Evolutionary conservation across 2,888 invertebrate genomes (phyloP).

Genomic region (Heteromyza rotundicornis): DNA sequence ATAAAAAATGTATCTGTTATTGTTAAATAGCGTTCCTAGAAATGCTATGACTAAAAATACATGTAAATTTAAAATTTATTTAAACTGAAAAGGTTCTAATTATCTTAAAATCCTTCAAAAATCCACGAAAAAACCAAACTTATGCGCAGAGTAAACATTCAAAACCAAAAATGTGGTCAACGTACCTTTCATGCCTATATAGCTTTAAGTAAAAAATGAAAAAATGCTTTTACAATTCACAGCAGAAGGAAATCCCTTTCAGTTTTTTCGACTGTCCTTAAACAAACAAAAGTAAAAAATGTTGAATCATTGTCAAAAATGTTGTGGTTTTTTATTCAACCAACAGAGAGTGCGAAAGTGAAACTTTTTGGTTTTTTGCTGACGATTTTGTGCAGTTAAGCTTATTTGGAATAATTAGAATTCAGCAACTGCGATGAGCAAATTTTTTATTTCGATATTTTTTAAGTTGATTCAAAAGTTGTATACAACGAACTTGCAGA

Average conservation of each 20-base stretch:
- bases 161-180: slow-evolving; percentile 14
- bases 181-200: too few species aligned
- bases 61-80: too few species aligned
- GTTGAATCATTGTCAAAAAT: too few species aligned
- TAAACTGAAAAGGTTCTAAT: too few species aligned
- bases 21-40: too few species aligned
- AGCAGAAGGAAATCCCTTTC: neutral
- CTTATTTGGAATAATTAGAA: slow-evolving; percentile 26
- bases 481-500: neutral
- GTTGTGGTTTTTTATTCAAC: too few species aligned
- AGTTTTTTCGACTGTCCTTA: too few species aligned
- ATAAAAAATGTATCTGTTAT: too few species aligned
- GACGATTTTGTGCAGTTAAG: slow-evolving; percentile 14
- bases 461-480: neutral
- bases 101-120: too few species aligned
- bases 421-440: neutral
- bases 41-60: too few species aligned
- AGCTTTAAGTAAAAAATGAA: neutral
- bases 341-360: neutral
- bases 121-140: neutral
- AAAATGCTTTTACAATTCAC: too few species aligned
- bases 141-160: neutral
- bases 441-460: neutral
- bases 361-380: neutral
- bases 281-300: too few species aligned